phyloP scores from a whole-genome alignment of 2,113 vertebrate genomes.

The Noturus placidus region DNA sequence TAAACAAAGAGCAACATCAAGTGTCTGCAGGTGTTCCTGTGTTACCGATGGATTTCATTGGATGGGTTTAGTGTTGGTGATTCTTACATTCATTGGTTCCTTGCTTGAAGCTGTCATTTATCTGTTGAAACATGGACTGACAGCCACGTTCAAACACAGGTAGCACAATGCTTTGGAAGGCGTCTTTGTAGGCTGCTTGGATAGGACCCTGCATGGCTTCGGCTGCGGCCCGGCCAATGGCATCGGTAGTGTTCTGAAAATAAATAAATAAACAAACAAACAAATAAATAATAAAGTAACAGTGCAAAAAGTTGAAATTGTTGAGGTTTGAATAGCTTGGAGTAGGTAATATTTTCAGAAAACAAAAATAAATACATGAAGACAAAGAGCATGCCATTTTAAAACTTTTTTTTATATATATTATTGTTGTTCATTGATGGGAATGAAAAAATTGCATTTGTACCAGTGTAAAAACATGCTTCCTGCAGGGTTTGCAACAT shows the following conservation, averaged over 20 bases:
- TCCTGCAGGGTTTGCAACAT: neutral
- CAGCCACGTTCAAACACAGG: slow-evolving; percentile 95
- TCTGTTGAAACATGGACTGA: slow-evolving; percentile 98
- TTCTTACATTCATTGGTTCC: slow-evolving; percentile 95
- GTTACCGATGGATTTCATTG: neutral
- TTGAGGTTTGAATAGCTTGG: neutral
- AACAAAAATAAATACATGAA: neutral
- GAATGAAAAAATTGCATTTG: neutral
- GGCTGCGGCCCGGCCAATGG: slow-evolving; percentile 85
- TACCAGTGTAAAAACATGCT: neutral
- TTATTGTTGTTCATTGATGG: neutral
- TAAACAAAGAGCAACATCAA: neutral
- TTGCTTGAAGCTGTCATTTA: slow-evolving; percentile 97
- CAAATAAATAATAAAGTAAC: neutral
- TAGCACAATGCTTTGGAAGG: slow-evolving; percentile 89
- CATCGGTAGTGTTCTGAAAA: slow-evolving; percentile 85
- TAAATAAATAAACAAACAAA: neutral
- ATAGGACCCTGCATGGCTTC: slow-evolving; percentile 93
- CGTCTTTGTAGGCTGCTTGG: slow-evolving; percentile 89
- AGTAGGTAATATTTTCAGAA: neutral
- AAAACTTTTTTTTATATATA: neutral
- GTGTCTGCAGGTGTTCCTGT: neutral
- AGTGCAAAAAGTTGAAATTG: neutral
- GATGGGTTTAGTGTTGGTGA: too few relatives aligned
- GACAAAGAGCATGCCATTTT: neutral